Evolutionary conservation across 2,113 vertebrate genomes (phyloP).

Genomic region (Tricholaema leucomelas): DNA sequence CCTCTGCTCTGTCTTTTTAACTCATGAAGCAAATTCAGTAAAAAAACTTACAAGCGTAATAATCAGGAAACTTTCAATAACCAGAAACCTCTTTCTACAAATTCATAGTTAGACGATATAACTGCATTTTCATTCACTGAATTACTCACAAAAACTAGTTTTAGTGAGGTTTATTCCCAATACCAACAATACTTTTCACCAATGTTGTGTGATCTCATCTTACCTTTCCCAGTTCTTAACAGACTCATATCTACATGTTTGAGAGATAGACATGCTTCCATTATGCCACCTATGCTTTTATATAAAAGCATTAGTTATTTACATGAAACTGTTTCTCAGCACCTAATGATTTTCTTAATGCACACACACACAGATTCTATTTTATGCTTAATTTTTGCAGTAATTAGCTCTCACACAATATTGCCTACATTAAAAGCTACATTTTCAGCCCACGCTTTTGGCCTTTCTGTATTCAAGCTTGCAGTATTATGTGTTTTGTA

Average conservation of each 20-base stretch:
- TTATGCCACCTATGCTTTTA: background rate
- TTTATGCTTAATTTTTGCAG: background rate
- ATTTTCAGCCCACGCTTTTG: slow-evolving; percentile 6
- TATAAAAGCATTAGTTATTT: background rate
- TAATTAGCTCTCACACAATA: background rate
- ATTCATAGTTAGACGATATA: background rate
- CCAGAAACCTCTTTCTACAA: background rate
- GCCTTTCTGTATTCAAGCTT: background rate
- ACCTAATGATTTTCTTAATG: background rate
- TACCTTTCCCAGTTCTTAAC: background rate
- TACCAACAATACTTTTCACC: background rate
- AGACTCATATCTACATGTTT: background rate
- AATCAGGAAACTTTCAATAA: background rate
- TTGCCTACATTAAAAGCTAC: background rate
- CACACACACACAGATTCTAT: background rate
- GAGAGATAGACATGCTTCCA: background rate
- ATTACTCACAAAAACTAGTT: slow-evolving; percentile 1
- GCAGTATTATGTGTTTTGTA: background rate
- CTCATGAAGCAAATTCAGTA: background rate
- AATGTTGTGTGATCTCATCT: background rate
- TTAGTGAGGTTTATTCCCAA: background rate
- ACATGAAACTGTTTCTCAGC: background rate
- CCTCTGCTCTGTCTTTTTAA: background rate
- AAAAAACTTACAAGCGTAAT: background rate
- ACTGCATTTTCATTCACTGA: background rate